These are phyloP conservation scores for Psammodynastes pulverulentus DNA, from an alignment of 2,113 vertebrate species.

Conservation along the genomic window DNA sequence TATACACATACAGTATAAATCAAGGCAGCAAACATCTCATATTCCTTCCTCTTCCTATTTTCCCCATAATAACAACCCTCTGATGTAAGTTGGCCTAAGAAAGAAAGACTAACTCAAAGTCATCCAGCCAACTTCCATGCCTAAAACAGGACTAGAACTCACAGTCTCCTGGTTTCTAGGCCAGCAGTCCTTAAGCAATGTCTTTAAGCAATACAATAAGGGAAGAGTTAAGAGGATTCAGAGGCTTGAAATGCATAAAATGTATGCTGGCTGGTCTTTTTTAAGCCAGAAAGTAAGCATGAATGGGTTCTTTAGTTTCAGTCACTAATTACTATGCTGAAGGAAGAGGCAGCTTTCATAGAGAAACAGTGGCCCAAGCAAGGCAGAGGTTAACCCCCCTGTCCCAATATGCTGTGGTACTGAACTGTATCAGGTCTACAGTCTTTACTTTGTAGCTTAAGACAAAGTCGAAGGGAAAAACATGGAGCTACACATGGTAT, in stretches of 20 bases:
- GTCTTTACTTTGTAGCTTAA: not conserved
- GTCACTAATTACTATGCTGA: not conserved
- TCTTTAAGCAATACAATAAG: not conserved
- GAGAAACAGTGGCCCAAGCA: not conserved
- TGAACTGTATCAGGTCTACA: not conserved
- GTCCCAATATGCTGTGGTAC: not conserved
- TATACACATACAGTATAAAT: not conserved
- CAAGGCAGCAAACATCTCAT: not conserved
- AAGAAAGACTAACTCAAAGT: not conserved
- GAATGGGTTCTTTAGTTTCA: not conserved
- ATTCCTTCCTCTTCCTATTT: not conserved
- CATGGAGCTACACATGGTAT: not conserved
- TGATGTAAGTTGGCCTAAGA: not conserved
- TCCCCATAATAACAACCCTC: not conserved
- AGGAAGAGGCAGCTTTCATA: not conserved
- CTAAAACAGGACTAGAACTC: not conserved
- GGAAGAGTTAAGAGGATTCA: not conserved
- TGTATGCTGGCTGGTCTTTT: not conserved
- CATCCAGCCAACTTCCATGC: not conserved
- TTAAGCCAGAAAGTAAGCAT: not conserved
- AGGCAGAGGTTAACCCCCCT: not conserved
- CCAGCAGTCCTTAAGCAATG: not conserved
- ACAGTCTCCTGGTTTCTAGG: not conserved
- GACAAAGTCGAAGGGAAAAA: not conserved
- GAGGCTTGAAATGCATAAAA: not conserved